phyloP scores from a whole-genome alignment of 2,113 vertebrate species.

The Abramis brama region DNA sequence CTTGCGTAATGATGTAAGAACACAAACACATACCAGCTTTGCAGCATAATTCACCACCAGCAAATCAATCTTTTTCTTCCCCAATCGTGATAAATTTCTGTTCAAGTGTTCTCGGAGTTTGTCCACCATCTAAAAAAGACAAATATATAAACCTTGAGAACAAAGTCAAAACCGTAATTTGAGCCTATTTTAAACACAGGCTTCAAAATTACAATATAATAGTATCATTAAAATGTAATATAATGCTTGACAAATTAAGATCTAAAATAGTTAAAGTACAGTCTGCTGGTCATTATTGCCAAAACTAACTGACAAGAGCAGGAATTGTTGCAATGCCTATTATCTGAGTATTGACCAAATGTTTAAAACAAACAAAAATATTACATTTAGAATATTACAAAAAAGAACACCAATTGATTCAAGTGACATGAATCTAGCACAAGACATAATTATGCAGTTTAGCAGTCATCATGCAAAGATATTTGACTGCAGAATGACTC shows the following conservation, averaged over 20 bases:
- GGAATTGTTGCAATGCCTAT: too few species aligned
- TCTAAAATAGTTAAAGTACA: not conserved
- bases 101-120: conserved; percentile 91
- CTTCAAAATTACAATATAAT: too few species aligned
- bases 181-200: not conserved
- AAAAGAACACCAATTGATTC: not conserved
- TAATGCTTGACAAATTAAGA: too few species aligned
- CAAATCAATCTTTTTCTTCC: conserved; percentile 88
- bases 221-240: too few species aligned
- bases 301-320: not conserved
- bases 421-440: not conserved
- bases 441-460: not conserved
- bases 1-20: not conserved
- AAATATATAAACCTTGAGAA: too few species aligned
- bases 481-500: not conserved
- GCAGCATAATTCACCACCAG: conserved; percentile 89
- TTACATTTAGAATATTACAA: too few species aligned
- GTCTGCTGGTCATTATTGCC: not conserved
- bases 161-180: not conserved
- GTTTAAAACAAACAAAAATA: too few species aligned
- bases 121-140: conserved; percentile 81
- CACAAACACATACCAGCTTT: conserved; percentile 75
- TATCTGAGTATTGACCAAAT: too few species aligned
- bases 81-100: conserved; percentile 83
- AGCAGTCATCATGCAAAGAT: not conserved